Evolutionary conservation across 2,888 invertebrate genomes (phyloP).

Genomic region (Thalpophila matura): DNA sequence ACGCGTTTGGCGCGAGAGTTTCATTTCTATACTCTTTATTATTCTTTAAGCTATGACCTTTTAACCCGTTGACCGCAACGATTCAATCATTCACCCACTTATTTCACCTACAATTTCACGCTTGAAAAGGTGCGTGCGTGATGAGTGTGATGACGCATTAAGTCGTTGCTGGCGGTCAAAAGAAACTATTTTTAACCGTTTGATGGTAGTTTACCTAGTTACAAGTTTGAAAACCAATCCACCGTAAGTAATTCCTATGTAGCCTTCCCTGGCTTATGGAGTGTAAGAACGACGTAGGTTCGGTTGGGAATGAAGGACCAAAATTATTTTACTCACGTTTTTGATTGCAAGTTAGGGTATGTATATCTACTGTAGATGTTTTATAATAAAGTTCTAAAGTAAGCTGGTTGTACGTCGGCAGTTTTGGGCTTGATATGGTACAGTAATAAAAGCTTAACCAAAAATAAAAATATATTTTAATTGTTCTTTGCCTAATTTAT

Average conservation of each 20-base stretch:
- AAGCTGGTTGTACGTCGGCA: too few relatives aligned
- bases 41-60: too few relatives aligned
- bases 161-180: not conserved
- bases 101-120: not conserved
- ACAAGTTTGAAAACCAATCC: conserved; percentile 7
- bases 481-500: too few relatives aligned
- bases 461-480: too few relatives aligned
- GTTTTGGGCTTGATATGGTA: too few relatives aligned
- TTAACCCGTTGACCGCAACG: too few relatives aligned
- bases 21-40: too few relatives aligned
- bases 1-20: too few relatives aligned
- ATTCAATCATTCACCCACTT: not conserved
- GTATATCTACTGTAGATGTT: too few relatives aligned
- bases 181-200: conserved; percentile 8
- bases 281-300: conserved; percentile 9
- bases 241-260: conserved; percentile 16
- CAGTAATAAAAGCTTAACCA: too few relatives aligned
- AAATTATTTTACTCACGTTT: conserved; percentile 5
- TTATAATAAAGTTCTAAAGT: not conserved
- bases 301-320: conserved; percentile 1
- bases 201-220: conserved; percentile 12
- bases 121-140: not conserved
- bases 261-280: conserved; percentile 10
- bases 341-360: not conserved
- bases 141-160: not conserved